Conservation (phyloP, 2,113 vertebrate genomes). For the Ameiurus melas region DNA sequence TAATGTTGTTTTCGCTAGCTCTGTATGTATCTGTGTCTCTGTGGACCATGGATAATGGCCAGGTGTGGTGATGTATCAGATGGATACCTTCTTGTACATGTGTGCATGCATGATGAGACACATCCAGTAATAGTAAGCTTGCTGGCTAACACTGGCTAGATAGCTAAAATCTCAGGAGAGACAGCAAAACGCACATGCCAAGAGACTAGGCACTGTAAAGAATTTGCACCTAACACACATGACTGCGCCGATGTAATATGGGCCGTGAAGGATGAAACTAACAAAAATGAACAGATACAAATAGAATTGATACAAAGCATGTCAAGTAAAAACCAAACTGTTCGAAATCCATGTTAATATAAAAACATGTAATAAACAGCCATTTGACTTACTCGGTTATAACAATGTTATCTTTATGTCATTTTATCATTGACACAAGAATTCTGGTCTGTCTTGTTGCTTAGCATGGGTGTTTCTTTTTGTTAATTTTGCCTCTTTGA, state of each 20-base stretch:
- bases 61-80: no score
- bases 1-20: no score
- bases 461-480: background rate
- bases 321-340: background rate
- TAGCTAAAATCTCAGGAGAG: no score
- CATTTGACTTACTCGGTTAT: background rate
- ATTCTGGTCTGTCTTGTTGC: background rate
- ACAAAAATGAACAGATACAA: background rate
- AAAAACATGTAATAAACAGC: background rate
- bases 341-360: background rate
- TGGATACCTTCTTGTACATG: no score
- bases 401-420: background rate
- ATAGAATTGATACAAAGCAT: background rate
- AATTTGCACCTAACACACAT: background rate
- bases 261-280: background rate
- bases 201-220: background rate
- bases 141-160: background rate
- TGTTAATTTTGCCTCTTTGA: background rate
- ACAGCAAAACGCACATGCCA: background rate
- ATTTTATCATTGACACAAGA: background rate
- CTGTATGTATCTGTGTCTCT: no score
- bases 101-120: no score
- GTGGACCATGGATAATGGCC: no score
- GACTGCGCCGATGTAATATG: background rate
- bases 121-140: background rate